A percentile compares a stretch with the other conserved stretches of the same genome.
phyloP scores from a whole-genome alignment of 2,113 vertebrate genomes.

The Manacus vitellinus region DNA sequence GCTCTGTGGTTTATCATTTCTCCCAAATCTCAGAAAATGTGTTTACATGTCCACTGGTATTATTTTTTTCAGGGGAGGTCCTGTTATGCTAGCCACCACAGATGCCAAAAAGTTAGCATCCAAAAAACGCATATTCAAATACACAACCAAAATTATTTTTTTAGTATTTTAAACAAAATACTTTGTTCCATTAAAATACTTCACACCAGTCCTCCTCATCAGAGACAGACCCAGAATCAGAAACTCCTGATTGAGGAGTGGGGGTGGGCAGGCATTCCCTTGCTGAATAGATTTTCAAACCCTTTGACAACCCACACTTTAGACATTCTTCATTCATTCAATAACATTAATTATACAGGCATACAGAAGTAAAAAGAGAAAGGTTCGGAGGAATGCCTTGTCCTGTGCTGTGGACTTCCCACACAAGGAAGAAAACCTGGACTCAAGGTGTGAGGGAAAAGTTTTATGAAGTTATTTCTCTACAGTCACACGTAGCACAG shows the following conservation, averaged over 20 bases:
- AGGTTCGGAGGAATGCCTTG: fast-evolving
- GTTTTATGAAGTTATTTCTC: background rate
- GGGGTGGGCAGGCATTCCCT: fast-evolving
- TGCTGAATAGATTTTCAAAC: background rate
- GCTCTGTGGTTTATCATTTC: background rate
- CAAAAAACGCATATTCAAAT: background rate
- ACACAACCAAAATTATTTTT: background rate
- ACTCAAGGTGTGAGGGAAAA: background rate
- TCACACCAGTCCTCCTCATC: background rate
- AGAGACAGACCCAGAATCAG: background rate
- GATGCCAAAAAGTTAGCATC: background rate
- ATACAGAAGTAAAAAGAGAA: background rate
- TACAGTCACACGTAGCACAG: background rate
- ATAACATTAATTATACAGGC: background rate
- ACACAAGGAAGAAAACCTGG: background rate
- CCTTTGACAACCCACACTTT: background rate
- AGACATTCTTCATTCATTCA: background rate
- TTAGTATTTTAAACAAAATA: background rate
- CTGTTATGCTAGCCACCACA: background rate
- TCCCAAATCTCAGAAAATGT: background rate
- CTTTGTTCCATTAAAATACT: background rate
- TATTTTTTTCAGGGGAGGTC: background rate
- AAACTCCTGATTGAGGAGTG: background rate
- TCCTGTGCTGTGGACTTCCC: background rate
- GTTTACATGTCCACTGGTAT: background rate